Percentiles rank a stretch among this genome's conserved stretches.
phyloP scores from a whole-genome alignment of 2,113 vertebrate genomes.

The Neotragus moschatus region DNA sequence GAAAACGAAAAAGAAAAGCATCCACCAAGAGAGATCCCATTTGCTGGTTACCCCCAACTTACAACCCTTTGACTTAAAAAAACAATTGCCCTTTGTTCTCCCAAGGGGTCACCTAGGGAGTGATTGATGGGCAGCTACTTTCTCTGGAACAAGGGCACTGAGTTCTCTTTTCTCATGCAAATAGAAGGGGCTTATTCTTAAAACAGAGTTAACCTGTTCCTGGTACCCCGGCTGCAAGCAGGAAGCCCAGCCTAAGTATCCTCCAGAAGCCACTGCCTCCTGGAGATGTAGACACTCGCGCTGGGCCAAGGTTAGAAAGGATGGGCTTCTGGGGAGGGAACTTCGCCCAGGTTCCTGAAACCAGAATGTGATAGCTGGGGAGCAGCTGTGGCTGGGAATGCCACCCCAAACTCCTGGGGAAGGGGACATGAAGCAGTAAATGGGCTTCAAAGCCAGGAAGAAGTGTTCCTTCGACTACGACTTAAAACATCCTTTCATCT shows the following conservation, averaged over 20 bases:
- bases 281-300: not conserved
- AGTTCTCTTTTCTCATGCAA: constrained; percentile 59
- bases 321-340: not conserved
- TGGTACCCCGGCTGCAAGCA: not conserved
- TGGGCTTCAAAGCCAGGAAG: not conserved
- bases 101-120: constrained; percentile 54
- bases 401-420: not conserved
- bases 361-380: not conserved
- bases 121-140: constrained; percentile 46
- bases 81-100: constrained; percentile 57
- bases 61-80: constrained; percentile 52
- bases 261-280: not conserved
- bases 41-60: constrained; percentile 48
- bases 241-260: not conserved
- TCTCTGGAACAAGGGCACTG: not conserved
- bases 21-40: constrained; percentile 35
- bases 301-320: not conserved
- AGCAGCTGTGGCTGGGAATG: not conserved
- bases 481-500: not conserved
- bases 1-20: constrained; percentile 52
- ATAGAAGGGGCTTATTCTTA: not conserved
- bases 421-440: not conserved
- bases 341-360: not conserved
- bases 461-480: not conserved
- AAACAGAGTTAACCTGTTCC: constrained; percentile 40